Base-by-base conservation (phyloP, 2,888 invertebrate genomes). In the Megaustenia siamemsis region DNA sequence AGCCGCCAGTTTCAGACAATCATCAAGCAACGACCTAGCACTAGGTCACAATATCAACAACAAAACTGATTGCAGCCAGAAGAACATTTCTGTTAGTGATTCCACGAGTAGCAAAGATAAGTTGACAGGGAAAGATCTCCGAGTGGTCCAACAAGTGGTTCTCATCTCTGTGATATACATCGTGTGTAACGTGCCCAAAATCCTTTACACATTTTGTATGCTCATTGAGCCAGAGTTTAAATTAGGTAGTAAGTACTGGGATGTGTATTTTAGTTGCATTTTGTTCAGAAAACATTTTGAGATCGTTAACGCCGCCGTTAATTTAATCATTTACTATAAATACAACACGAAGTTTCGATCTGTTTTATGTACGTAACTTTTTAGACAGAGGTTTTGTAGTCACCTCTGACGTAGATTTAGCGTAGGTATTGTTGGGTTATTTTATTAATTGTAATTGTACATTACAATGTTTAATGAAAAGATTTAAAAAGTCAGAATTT, bases 81-180 rank as follows among this genome's bases (percentile, higher is more conserved):
- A 63, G 21, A 32, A 63, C 32, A 63, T 2, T 2, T n/a, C n/a
- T n/a, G 32, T 3, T 28, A 2, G 32, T 32, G 12, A 63, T 63
- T 4, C 32, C 1, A 32, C 38, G 21, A 24, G 0, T 3, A 3
- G 1, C 24, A 40, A 18, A 24, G 24, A 69, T 15, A 77, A 77
- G 32, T 28, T 77, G 0, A 24, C 77, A 18, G 56, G 56, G 5
- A 77, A 77, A 56, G 77, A 77, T 5, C 53, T 77, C 3, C 49
- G 38, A 43, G 68, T 80, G 45, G 53, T 69, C 12, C 68, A 69
- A 38, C 68, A 45, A 53, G 68, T 80, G 28, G 53, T 76, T 76
- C 76, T 76, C 10, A 76, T 76, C 40, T 76, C 76, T 38, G 38
- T 45, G 3, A 35, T 69, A 35, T 49, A 35, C 68, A 49, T 80